phyloP scores from a whole-genome alignment of 1,140 invertebrate species.

The Drosophila melanica region DNA sequence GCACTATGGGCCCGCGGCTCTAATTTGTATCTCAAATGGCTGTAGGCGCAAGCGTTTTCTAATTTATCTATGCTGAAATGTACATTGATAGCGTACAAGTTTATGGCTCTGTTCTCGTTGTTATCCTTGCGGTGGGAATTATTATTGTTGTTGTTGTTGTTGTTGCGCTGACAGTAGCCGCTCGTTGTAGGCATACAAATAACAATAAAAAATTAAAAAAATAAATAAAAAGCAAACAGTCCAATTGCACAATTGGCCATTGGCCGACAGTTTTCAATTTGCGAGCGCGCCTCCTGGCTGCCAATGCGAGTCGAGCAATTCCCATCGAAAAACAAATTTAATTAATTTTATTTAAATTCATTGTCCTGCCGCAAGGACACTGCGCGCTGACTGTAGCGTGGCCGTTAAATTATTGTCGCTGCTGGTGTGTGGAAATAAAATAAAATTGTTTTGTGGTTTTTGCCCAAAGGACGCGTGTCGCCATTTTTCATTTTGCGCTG shows the following conservation, averaged over 20 bases:
- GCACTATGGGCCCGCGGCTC: conserved; percentile 44
- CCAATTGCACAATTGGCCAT: conserved; percentile 15
- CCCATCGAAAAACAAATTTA: conserved; percentile 56
- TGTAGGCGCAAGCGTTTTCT: conserved; percentile 49
- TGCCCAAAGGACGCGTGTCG: conserved; percentile 64
- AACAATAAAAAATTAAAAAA: neutral
- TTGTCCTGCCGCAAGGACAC: conserved; percentile 50
- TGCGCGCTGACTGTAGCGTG: neutral
- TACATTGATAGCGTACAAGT: conserved; percentile 70
- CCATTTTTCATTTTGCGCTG: conserved; percentile 58
- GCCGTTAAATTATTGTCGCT: conserved; percentile 40
- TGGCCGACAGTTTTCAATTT: conserved; percentile 20
- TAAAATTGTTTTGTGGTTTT: conserved; percentile 78
- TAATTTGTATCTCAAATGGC: conserved; percentile 71
- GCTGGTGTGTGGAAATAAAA: conserved; percentile 62
- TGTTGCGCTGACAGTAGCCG: conserved; percentile 7
- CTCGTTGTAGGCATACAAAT: neutral
- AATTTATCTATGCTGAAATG: conserved; percentile 76
- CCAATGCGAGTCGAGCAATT: conserved; percentile 19
- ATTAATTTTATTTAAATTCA: conserved; percentile 71
- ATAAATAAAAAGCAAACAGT: neutral
- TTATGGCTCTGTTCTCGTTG: conserved; percentile 67
- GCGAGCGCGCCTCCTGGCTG: neutral
- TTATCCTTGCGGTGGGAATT: conserved; percentile 50
- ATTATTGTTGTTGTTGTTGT: conserved; percentile 26